Evolutionary conservation across 2,888 invertebrate species (phyloP).

Genomic region (Atethmia centrago): DNA sequence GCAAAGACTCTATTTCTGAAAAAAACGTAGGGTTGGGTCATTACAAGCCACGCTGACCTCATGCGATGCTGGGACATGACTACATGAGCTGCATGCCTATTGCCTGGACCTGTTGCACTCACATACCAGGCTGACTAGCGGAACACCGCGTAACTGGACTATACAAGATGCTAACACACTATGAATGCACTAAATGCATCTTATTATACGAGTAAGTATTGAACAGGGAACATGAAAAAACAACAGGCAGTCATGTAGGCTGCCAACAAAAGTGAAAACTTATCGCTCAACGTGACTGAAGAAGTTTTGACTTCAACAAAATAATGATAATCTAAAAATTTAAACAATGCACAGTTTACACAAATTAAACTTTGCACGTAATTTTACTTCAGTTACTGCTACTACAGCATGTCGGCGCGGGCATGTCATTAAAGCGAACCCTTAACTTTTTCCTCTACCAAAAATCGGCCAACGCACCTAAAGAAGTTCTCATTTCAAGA

Average conservation of each 20-base stretch:
- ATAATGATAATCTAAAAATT: too few species aligned
- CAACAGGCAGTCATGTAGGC: too few species aligned
- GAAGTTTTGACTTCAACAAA: too few species aligned
- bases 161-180: constrained; percentile 60
- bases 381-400: too few species aligned
- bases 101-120: constrained; percentile 73
- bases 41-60: constrained; percentile 37
- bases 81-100: constrained; percentile 73
- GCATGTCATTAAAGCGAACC: neutral
- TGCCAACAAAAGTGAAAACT: too few species aligned
- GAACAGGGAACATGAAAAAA: neutral
- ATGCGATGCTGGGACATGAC: constrained; percentile 38
- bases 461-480: neutral
- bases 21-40: constrained; percentile 27
- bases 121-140: constrained; percentile 84
- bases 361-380: too few species aligned
- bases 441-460: neutral
- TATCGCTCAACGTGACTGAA: too few species aligned
- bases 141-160: constrained; percentile 81
- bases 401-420: too few species aligned
- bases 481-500: neutral
- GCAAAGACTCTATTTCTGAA: neutral
- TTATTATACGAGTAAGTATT: constrained; percentile 28
- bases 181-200: constrained; percentile 49
- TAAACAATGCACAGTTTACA: too few species aligned